phyloP scores from a whole-genome alignment of 2,797 vertebrate species.

The Pteropus rufus region DNA sequence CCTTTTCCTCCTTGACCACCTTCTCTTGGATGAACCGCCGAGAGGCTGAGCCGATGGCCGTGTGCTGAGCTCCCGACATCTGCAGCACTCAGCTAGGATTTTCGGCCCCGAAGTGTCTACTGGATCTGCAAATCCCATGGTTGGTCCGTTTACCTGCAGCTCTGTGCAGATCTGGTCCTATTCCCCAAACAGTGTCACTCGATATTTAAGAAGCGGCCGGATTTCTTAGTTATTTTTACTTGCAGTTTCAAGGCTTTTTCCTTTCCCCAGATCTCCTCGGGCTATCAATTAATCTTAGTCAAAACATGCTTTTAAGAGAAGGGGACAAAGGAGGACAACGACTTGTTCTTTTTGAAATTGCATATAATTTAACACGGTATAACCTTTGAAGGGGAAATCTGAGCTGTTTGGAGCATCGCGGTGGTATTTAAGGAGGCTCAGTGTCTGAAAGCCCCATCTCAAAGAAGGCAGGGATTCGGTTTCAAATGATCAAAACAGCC shows the following conservation, averaged over 20 bases:
- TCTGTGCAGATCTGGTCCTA: not conserved
- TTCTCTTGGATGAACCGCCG: not conserved
- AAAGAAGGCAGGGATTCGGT: conserved; percentile 68
- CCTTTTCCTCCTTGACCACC: accelerated
- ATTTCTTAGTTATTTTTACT: conserved; percentile 70
- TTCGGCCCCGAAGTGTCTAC: not conserved
- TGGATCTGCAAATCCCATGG: not conserved
- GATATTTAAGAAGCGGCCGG: conserved; percentile 50
- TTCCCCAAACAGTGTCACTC: conserved; percentile 41
- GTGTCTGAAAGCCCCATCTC: conserved; percentile 68
- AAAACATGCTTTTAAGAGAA: conserved; percentile 72
- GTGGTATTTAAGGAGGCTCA: conserved; percentile 62
- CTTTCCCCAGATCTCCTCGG: conserved; percentile 64
- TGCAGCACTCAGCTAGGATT: not conserved
- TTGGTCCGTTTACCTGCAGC: not conserved
- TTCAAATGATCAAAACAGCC: conserved; percentile 76
- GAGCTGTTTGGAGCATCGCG: conserved; percentile 43
- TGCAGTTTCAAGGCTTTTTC: conserved; percentile 65
- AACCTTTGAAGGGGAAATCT: conserved; percentile 76
- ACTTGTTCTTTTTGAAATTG: conserved; percentile 73
- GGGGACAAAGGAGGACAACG: not conserved
- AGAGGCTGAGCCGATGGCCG: not conserved
- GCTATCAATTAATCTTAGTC: conserved; percentile 70
- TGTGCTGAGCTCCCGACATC: accelerated
- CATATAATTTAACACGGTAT: conserved; percentile 48